Evolutionary conservation across 2,888 invertebrate species (phyloP).

Genomic region (Clistopyga incitator): DNA sequence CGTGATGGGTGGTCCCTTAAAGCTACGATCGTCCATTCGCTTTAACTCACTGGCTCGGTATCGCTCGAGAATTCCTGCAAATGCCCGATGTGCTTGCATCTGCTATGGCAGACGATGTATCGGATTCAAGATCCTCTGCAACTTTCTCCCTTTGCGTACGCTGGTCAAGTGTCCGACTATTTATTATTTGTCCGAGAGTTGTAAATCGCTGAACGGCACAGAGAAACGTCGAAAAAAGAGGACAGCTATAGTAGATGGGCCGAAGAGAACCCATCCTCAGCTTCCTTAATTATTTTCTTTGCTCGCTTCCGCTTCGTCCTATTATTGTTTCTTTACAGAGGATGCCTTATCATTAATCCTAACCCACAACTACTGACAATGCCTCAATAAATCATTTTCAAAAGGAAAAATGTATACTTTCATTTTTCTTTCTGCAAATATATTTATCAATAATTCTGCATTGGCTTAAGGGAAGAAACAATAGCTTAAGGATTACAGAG

Average conservation of each 20-base stretch:
- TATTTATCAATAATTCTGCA: no score
- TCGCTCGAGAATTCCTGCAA: constrained; percentile 21
- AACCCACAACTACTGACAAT: no score
- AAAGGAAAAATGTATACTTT: no score
- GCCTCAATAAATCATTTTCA: no score
- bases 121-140: constrained; percentile 38
- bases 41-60: constrained; percentile 44
- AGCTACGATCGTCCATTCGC: constrained; percentile 49
- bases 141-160: constrained; percentile 3
- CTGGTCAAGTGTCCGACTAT: not conserved
- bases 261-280: not conserved
- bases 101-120: constrained; percentile 21
- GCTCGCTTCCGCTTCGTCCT: not conserved
- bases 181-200: constrained; percentile 12
- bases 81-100: constrained; percentile 4
- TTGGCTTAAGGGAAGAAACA: no score
- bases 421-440: no score
- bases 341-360: no score
- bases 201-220: constrained; percentile 20
- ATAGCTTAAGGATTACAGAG: no score
- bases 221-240: not conserved
- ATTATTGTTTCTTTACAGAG: no score
- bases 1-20: constrained; percentile 28
- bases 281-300: not conserved
- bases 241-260: not conserved